phyloP scores from a whole-genome alignment of 2,888 invertebrate genomes.

The Spicauda simplicius region DNA sequence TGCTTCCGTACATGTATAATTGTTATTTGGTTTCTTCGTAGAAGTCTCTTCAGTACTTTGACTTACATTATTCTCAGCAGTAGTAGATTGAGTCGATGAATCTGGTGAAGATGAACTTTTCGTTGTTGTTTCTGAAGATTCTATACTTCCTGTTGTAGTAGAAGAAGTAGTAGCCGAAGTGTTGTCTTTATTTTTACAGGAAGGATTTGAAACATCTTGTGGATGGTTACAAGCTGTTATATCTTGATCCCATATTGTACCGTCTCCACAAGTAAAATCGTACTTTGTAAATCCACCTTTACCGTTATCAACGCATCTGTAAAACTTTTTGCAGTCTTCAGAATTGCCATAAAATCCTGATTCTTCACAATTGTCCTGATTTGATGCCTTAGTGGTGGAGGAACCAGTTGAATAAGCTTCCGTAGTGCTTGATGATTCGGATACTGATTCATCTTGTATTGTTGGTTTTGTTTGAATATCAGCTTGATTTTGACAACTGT shows the following conservation, averaged over 20 bases:
- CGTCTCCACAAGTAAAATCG: conserved; percentile 89
- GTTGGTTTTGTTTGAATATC: conserved; percentile 19
- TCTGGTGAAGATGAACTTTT: conserved; percentile 42
- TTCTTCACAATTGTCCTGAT: conserved; percentile 64
- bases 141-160: conserved; percentile 40
- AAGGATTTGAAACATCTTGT: conserved; percentile 66
- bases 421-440: conserved; percentile 29
- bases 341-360: conserved; percentile 89
- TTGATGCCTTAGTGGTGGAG: conserved; percentile 38
- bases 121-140: conserved; percentile 42
- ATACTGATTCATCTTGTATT: conserved; percentile 23
- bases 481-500: conserved; percentile 35
- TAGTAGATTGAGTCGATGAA: conserved; percentile 39
- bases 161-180: conserved; percentile 7
- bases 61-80: conserved; percentile 38
- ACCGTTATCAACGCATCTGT: conserved; percentile 89
- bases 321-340: conserved; percentile 90
- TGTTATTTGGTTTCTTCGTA: conserved; percentile 58
- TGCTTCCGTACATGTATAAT: conserved; percentile 80
- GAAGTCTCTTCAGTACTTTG: conserved; percentile 54
- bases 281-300: conserved; percentile 86
- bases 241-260: conserved; percentile 91
- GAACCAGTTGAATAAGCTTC: conserved; percentile 38
- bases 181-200: conserved; percentile 54
- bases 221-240: conserved; percentile 83